phyloP scores from a whole-genome alignment of 2,888 invertebrate genomes.

The Cheilosia variabilis region DNA sequence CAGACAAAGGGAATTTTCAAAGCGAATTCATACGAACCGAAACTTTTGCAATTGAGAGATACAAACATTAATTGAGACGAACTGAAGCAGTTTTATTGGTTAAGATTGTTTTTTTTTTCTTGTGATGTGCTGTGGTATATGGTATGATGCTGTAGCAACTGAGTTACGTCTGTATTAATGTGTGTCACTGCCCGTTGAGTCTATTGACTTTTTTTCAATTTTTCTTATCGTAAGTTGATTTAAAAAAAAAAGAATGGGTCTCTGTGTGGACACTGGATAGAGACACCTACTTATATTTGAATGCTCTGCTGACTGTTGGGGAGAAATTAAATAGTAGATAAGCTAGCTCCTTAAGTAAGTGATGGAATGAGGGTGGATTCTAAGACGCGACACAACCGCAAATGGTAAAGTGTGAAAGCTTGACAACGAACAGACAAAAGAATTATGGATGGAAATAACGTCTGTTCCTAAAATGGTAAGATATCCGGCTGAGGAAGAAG shows the following conservation, averaged over 20 bases:
- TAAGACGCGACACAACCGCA: not conserved
- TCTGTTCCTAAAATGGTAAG: not conserved
- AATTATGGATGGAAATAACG: not conserved
- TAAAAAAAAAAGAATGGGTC: not conserved
- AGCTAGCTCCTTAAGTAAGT: too few species aligned
- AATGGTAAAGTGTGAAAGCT: not conserved
- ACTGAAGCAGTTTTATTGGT: constrained; percentile 25
- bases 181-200: constrained; percentile 36
- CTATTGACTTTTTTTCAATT: constrained; percentile 34
- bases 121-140: not conserved
- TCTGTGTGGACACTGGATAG: not conserved
- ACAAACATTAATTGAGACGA: constrained; percentile 2
- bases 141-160: not conserved
- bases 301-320: too few species aligned
- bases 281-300: too few species aligned
- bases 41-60: constrained; percentile 50
- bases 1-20: constrained; percentile 65
- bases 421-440: not conserved
- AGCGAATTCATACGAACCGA: constrained; percentile 14
- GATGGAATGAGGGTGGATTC: too few species aligned
- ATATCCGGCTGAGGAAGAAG: not conserved
- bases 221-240: constrained; percentile 3
- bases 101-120: not conserved
- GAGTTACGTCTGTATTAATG: not conserved
- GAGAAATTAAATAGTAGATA: too few species aligned